A percentile compares a stretch with the other conserved stretches of the same genome.
phyloP scores from a whole-genome alignment of 2,888 invertebrate genomes.

The Malthinus seriepunctatus region DNA sequence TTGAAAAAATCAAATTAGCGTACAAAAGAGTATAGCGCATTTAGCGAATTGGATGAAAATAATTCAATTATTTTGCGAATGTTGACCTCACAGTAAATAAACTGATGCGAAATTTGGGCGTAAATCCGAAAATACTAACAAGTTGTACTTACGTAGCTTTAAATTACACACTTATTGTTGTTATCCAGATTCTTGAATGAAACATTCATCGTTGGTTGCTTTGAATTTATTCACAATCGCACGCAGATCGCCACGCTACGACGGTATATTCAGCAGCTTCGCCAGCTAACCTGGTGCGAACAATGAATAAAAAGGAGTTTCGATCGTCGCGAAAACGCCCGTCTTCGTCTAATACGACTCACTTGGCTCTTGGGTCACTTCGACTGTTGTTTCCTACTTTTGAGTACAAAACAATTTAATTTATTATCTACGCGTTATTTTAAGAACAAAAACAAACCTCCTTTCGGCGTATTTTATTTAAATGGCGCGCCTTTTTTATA shows the following conservation, averaged over 20 bases:
- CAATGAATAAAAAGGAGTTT: slow-evolving; percentile 4
- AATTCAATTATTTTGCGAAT: not conserved
- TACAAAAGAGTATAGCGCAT: too few relatives aligned
- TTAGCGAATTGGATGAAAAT: too few relatives aligned
- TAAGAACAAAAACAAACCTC: not conserved
- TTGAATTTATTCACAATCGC: not conserved
- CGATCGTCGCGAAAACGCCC: slow-evolving; percentile 20
- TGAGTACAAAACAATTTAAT: not conserved
- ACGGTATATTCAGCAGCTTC: not conserved
- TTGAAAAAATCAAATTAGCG: too few relatives aligned
- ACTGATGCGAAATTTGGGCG: slow-evolving; percentile 2
- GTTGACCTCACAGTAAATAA: not conserved
- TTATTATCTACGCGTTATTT: slow-evolving; percentile 2
- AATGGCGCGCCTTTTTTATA: slow-evolving; percentile 3
- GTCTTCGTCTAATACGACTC: not conserved
- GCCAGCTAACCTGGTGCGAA: not conserved
- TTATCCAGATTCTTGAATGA: slow-evolving; percentile 6
- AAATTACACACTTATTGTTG: not conserved
- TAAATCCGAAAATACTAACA: too few relatives aligned
- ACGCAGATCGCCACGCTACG: slow-evolving; percentile 5
- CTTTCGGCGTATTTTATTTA: not conserved
- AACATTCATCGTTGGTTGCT: not conserved
- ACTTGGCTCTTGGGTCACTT: too few relatives aligned
- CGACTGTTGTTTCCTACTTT: too few relatives aligned
- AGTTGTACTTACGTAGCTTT: not conserved